Evolutionary conservation across 1,140 invertebrate genomes (phyloP), one percentile per base, ranked within the genome.

Genomic region (Galendromus occidentalis): DNA sequence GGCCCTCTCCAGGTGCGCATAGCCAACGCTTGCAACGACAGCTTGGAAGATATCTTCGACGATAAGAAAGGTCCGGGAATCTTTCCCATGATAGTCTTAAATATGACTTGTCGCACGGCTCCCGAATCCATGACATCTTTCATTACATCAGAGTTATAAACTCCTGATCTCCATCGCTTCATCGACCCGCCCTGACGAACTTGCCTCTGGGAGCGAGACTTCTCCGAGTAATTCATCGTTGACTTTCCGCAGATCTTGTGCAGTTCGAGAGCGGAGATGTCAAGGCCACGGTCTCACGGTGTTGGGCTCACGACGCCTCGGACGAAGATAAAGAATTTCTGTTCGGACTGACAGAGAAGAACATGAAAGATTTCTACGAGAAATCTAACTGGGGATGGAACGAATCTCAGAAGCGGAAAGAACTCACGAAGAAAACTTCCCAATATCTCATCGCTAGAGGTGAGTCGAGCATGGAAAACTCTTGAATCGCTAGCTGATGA

Each of bases 311-410:
- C 25, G 51, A 59, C 1, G 51, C 51, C 6, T 59, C 51, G 14
- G 22, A 65, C 18, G 65, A 67, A 41, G 20, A 42, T 0, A 45
- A 66, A 2, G 28, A 71, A 44, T 66, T 64, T 59, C 64, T 72
- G 20, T 66, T 73, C 29, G 25, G 70, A 66, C 59, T 74, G 25
- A 68, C 69, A 1, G 66, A 69, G 69, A 28, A 30, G 7, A 73
- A 72, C 63, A 74, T 73, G 72, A 42, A 69, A 64, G 6, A 55
- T 2, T 64, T 68, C 20, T 73, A 73, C 66, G 67, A 71, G 28
- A 29, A 67, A 33, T 70, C 65, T 59, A 66, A 66, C 42, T 73
- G 71, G 71, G 71, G 71, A 17, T 73, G 72, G 72, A 68, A 71
- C 65, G 65, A 65, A 28, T 22, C 28, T 39, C 25, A 55, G n/a